Percentiles rank a stretch among this genome's conserved stretches.
Conservation (phyloP, 2,888 invertebrate genomes). For the Dasypolia templi region DNA sequence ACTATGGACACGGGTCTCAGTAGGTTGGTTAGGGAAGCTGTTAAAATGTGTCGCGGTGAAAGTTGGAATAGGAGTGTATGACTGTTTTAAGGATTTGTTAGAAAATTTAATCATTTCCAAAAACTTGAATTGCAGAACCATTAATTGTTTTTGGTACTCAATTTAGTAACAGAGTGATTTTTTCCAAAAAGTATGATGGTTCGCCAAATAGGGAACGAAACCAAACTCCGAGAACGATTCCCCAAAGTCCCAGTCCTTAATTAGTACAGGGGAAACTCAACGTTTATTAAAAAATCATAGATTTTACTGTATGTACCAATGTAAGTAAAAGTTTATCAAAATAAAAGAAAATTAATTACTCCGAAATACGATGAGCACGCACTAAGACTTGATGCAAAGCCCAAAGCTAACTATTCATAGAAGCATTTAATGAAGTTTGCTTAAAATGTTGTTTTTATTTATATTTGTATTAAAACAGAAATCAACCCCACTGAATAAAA, state of each 20-base stretch:
- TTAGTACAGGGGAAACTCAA: not conserved
- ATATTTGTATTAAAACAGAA: too few species aligned
- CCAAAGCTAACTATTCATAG: not conserved
- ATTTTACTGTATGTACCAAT: too few species aligned
- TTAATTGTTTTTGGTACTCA: not conserved
- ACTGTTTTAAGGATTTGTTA: not conserved
- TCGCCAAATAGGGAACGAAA: too few species aligned
- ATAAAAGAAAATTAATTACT: not conserved
- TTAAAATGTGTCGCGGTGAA: constrained; percentile 66
- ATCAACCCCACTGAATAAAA: not conserved
- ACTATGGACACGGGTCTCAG: constrained; percentile 51
- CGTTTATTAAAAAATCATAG: too few species aligned
- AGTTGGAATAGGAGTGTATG: constrained; percentile 27
- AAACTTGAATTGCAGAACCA: too few species aligned
- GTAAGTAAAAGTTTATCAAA: not conserved
- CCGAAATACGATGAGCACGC: not conserved
- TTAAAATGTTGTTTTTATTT: too few species aligned
- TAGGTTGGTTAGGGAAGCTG: constrained; percentile 64
- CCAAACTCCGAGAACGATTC: not conserved
- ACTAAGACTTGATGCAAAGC: not conserved
- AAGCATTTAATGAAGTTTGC: too few species aligned
- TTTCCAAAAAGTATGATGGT: not conserved
- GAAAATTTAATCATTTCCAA: too few species aligned
- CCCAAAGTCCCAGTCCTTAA: not conserved
- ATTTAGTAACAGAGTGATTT: not conserved